These are phyloP conservation scores for Archaeoteleia sp. DNA, from an alignment of 2,888 invertebrate species.

Conservation along the genomic window DNA sequence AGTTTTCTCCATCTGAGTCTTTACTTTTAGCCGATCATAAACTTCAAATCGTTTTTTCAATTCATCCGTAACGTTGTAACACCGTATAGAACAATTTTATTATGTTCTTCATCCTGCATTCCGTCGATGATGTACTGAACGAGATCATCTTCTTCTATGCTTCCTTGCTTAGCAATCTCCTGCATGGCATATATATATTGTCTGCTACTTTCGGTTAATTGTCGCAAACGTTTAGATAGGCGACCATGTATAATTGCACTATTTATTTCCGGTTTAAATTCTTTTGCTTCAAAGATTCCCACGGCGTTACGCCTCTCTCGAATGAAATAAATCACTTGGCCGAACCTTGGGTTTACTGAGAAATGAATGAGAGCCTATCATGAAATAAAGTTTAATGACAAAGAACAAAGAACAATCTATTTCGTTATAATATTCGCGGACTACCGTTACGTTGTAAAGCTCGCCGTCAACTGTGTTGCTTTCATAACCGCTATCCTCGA, in stretches of 20 bases:
- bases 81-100: constrained; percentile 35
- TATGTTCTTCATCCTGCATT: constrained; percentile 33
- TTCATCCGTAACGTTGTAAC: constrained; percentile 7
- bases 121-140: constrained; percentile 52
- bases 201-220: constrained; percentile 25
- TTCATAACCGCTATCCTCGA: too few relatives aligned
- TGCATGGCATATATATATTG: constrained; percentile 51
- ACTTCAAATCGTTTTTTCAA: constrained; percentile 34
- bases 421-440: too few relatives aligned
- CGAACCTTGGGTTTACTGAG: too few relatives aligned
- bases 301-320: constrained; percentile 29
- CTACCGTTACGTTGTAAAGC: too few relatives aligned
- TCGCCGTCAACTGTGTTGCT: too few relatives aligned
- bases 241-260: constrained; percentile 40
- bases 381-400: too few relatives aligned
- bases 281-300: constrained; percentile 29
- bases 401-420: too few relatives aligned
- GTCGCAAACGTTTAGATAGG: constrained; percentile 22
- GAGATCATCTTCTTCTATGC: constrained; percentile 42
- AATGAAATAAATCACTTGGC: constrained; percentile 37
- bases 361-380: too few relatives aligned
- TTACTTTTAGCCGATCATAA: constrained; percentile 31
- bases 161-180: constrained; percentile 43
- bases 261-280: constrained; percentile 43
- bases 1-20: background rate